Evolutionary conservation across 2,888 invertebrate genomes (phyloP), one percentile per base, ranked within the genome.

Genomic region (Baronia brevicornis): DNA sequence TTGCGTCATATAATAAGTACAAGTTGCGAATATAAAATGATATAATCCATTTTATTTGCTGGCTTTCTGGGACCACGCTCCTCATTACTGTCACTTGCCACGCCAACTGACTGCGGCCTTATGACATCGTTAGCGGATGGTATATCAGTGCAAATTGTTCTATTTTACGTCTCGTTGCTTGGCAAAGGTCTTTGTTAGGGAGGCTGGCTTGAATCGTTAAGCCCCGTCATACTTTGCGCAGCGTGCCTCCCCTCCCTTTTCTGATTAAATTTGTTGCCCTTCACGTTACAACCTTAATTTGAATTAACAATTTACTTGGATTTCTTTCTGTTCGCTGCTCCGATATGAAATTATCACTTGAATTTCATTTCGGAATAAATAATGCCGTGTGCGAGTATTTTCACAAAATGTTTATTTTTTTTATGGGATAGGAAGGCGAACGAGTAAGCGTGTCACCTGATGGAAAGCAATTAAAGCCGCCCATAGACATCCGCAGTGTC

Each of bases 141-240:
- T 39, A 31, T 36, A 36, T 36, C 37, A 40, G 28, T 43, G 38
- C 38, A 40, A 44, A 42, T 42, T 44, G 39, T 42, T 21, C 42
- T 29, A 42, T 42, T 44, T 44, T 40, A 39, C 42, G 39, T 36
- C 36, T 26, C 35, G 34, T 25, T 29, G 35, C 35, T 30, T 30
- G 35, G 21, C 30, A 36, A 36, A 36, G 35, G 35, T 30, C 36
- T 36, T 36, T 31, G 36, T 31, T 36, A 14, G 23, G 23, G 18
- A 28, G 28, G 14, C 24, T 7, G 3, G 6, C 20, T 25, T 12
- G 26, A 28, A 36, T 31, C 36, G 31, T 36, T 31, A 32, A 32
- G 32, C 32, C 26, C 11, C 20, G 28, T 36, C 31, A 36, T 32
- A 28, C 30, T 30, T 17, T 13, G 28, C 23, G 28, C n/a, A n/a